A percentile compares a stretch with the other conserved stretches of the same genome.
These are phyloP conservation scores for Hydra vulgaris DNA, from an alignment of 30 jellyfish, hydroid and myxozoan genomes.

Conservation along the genomic window DNA sequence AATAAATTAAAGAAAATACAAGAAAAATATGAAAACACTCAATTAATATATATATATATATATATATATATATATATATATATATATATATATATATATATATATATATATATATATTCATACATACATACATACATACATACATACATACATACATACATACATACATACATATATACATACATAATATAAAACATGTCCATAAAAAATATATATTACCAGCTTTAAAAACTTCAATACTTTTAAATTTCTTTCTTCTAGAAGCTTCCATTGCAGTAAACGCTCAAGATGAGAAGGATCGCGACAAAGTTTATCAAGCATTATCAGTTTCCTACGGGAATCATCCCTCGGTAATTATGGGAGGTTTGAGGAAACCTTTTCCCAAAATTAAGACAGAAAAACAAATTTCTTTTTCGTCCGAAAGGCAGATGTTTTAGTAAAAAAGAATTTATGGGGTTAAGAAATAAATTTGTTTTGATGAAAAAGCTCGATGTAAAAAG, in stretches of 20 bases:
- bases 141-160: too few relatives aligned
- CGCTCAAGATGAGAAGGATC: slow-evolving; percentile 40
- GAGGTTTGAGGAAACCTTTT: slow-evolving; percentile 1
- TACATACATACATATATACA: too few relatives aligned
- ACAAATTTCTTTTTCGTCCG: background rate
- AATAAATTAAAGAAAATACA: too few relatives aligned
- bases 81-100: too few relatives aligned
- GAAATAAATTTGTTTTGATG: background rate
- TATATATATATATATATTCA: too few relatives aligned
- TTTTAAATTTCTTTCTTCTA: slow-evolving; percentile 25
- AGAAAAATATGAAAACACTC: too few relatives aligned
- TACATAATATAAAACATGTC: too few relatives aligned
- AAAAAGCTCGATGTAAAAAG: background rate
- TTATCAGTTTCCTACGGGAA: background rate
- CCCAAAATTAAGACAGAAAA: background rate
- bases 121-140: too few relatives aligned
- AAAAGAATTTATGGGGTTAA: background rate
- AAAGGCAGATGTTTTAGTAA: background rate
- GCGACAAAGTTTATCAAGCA: slow-evolving; percentile 33
- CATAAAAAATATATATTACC: too few relatives aligned
- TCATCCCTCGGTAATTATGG: slow-evolving; percentile 3
- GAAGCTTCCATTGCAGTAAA: slow-evolving; percentile 3
- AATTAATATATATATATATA: too few relatives aligned
- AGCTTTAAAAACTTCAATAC: slow-evolving; percentile 17
- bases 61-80: too few relatives aligned